These are phyloP conservation scores for Capra hircus DNA, from an alignment of 2,113 vertebrate genomes.

Conservation along the genomic window DNA sequence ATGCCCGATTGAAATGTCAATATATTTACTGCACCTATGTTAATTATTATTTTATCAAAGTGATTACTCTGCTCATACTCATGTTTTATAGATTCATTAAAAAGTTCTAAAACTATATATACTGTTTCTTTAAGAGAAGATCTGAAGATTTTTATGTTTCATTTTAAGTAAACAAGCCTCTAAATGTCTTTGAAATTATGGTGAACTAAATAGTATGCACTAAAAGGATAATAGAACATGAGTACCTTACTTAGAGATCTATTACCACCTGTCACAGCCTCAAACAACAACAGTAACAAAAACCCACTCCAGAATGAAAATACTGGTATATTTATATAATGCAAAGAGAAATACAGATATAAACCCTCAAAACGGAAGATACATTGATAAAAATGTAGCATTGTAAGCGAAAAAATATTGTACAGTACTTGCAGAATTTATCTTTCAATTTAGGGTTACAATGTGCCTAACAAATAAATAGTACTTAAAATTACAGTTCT, in stretches of 20 bases:
- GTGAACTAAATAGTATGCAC: not conserved
- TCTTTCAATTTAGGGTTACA: conserved; percentile 58
- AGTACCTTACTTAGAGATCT: not conserved
- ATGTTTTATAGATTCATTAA: not conserved
- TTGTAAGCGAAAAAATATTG: conserved; percentile 67
- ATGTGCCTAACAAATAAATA: conserved; percentile 48
- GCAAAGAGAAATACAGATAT: conserved; percentile 75
- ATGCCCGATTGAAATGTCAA: not conserved
- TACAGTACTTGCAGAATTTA: conserved; percentile 71
- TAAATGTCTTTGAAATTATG: not conserved
- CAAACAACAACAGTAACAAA: not conserved
- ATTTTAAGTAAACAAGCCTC: conserved; percentile 5
- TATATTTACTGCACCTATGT: not conserved
- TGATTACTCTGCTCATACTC: not conserved
- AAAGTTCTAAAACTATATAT: not conserved
- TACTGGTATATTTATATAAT: conserved; percentile 75
- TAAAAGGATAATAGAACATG: not conserved
- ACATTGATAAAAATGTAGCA: conserved; percentile 72
- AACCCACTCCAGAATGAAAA: conserved; percentile 68
- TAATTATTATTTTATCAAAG: not conserved
- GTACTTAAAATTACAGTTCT: conserved; percentile 60
- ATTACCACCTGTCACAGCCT: not conserved
- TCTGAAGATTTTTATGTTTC: not conserved
- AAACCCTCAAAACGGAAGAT: conserved; percentile 70
- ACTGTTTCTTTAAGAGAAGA: not conserved